These are phyloP conservation scores for Camptogramma bilineatum DNA, from an alignment of 2,888 invertebrate genomes.

Conservation along the genomic window DNA sequence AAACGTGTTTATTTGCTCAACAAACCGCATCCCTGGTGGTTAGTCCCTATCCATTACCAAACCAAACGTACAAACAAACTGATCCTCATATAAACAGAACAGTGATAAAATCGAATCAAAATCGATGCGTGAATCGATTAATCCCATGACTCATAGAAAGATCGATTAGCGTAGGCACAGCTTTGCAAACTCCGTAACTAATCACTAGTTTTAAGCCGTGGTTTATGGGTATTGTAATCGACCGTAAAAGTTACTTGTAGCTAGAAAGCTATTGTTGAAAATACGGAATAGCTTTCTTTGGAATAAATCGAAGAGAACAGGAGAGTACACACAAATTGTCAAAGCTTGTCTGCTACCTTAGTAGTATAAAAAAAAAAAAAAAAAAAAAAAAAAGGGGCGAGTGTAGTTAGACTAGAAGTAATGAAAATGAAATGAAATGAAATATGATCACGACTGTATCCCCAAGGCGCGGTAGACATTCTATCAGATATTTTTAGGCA, in stretches of 20 bases:
- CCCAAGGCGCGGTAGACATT: too few species aligned
- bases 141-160: constrained; percentile 60
- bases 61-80: constrained; percentile 51
- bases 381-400: too few species aligned
- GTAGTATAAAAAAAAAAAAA: too few species aligned
- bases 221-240: constrained; percentile 54
- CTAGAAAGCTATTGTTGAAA: constrained; percentile 39
- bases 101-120: constrained; percentile 57
- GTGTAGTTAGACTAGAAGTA: too few species aligned
- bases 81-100: constrained; percentile 56
- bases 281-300: constrained; percentile 17
- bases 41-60: constrained; percentile 49
- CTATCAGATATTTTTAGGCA: too few species aligned
- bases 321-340: not conserved
- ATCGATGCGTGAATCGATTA: constrained; percentile 62
- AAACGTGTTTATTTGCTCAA: constrained; percentile 51
- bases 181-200: constrained; percentile 69
- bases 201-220: constrained; percentile 60
- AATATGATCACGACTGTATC: too few species aligned
- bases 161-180: constrained; percentile 64
- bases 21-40: constrained; percentile 50
- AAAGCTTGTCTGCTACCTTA: too few species aligned
- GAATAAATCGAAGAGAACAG: constrained; percentile 10
- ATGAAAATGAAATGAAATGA: too few species aligned
- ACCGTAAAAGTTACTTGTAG: constrained; percentile 49